Base-by-base conservation (phyloP, 2,113 vertebrate genomes). In the Colinus virginianus region DNA sequence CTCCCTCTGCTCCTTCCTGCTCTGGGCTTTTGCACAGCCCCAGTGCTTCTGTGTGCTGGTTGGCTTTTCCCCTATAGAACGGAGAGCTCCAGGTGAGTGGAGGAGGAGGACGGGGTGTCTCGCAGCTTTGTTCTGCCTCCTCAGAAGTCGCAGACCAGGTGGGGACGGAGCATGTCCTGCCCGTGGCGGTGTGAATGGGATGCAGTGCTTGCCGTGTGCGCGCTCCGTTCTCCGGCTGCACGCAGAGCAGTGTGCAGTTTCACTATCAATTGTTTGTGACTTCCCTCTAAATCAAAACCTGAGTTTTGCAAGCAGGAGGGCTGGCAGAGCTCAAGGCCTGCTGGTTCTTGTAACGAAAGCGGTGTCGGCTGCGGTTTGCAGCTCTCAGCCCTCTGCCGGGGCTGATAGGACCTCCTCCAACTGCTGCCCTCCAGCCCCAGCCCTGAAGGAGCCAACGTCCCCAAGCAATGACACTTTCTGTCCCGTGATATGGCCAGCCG, bases 71-170 rank as follows among this genome's bases (percentile, higher is more conserved):
- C 75, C 62, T 55, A 1, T 32, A 78, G 55, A 81, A 67, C 5
- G 49, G 3, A 88, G 63, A 94, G 58, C 90, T 71, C 76, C 61
- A 25, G 82, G 68, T 91, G 42, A 69, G 55, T 88, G 46, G 79
- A 0, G 7, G 92, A 94, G 84, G 92, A 96, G 94, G 80, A 92
- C 88, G 90, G 68, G 81, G 83, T 84, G 89, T 91, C 96, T 25
- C 12, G 51, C 56, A 75, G 26, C 70, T 90, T 69, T 88, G 61
- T 93, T 67, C 86, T 58, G 36, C 38, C 17, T 91, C 43, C 77
- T 91, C 11, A 90, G 66, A 85, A 94, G 88, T 58, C 64, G 11
- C 4, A 12, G 56, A 85, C 85, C 76, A 77, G 42, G 67, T 43
- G 78, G 71, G 75, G 71, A 74, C 40, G 8, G 79, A 34, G 5